phyloP scores from a whole-genome alignment of 2,113 vertebrate species.

The Syngnathus scovelli region DNA sequence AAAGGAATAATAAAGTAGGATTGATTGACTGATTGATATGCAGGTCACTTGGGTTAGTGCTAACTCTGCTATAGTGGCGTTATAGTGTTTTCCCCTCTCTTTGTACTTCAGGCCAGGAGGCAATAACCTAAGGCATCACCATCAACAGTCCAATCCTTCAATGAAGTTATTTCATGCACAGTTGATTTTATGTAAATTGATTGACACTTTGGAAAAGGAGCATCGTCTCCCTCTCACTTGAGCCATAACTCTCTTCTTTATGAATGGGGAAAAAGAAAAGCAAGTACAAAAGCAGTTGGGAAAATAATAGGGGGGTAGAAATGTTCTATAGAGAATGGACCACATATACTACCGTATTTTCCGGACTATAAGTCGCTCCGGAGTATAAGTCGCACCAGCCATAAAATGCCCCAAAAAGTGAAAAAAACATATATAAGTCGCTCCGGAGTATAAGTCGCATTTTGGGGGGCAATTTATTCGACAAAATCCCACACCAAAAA shows the following conservation, averaged over 20 bases:
- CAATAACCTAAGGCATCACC: constrained; percentile 62
- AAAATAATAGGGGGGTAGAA: constrained; percentile 47
- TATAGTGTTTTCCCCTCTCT: constrained; percentile 48
- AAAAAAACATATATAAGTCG: no score
- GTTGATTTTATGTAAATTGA: constrained; percentile 89
- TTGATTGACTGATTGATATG: constrained; percentile 64
- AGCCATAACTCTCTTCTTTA: constrained; percentile 78
- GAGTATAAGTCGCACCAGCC: no score
- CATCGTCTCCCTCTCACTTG: constrained; percentile 70
- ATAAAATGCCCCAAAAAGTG: no score
- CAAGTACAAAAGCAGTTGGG: constrained; percentile 40
- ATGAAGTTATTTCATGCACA: constrained; percentile 83
- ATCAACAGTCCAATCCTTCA: constrained; percentile 69
- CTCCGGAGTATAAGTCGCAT: no score
- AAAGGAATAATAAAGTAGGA: constrained; percentile 55
- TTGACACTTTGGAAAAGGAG: constrained; percentile 77
- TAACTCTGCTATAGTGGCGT: constrained; percentile 62
- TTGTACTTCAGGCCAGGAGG: constrained; percentile 59
- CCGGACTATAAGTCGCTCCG: no score
- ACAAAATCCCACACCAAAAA: no score
- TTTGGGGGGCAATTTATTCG: no score
- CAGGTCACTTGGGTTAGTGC: constrained; percentile 64
- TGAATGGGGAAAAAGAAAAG: constrained; percentile 44
- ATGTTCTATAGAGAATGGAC: neutral
- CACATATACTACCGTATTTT: neutral